phyloP scores from a whole-genome alignment of 2,797 vertebrate species.

The Peromyscus melanophrys region DNA sequence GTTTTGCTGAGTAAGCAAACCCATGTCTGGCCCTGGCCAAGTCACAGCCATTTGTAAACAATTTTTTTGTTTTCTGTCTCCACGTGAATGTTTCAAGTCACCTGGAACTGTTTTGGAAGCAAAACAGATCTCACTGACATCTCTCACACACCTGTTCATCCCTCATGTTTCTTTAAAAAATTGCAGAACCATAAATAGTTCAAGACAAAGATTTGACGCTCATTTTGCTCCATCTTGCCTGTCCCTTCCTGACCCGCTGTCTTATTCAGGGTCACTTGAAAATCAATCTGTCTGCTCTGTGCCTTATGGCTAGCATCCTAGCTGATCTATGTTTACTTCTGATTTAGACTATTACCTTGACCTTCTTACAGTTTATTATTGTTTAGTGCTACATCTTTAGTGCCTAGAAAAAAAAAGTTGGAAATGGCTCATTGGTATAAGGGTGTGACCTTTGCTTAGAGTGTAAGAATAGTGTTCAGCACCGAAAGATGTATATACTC shows the following conservation, averaged over 20 bases:
- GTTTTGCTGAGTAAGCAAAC: background rate
- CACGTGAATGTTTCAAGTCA: background rate
- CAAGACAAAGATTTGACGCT: background rate
- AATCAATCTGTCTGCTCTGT: background rate
- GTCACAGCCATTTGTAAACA: background rate
- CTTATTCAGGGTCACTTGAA: background rate
- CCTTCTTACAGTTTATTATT: background rate
- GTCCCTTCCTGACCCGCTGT: background rate
- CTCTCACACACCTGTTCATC: background rate
- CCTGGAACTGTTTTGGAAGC: conserved; percentile 24
- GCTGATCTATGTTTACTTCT: background rate
- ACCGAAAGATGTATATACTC: background rate
- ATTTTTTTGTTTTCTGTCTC: conserved; percentile 7
- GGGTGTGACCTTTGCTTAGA: background rate
- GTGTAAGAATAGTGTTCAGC: background rate
- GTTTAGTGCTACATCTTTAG: background rate
- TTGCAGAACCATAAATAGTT: background rate
- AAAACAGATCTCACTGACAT: background rate
- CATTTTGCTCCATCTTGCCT: background rate
- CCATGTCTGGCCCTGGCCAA: background rate
- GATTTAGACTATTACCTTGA: background rate
- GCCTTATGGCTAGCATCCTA: background rate
- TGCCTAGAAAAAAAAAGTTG: background rate
- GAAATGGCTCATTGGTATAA: background rate
- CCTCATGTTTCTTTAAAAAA: background rate